Percentiles rank a stretch among this genome's conserved stretches.
Conservation (phyloP, 1,140 invertebrate genomes). For the Hylaeus volcanicus region DNA sequence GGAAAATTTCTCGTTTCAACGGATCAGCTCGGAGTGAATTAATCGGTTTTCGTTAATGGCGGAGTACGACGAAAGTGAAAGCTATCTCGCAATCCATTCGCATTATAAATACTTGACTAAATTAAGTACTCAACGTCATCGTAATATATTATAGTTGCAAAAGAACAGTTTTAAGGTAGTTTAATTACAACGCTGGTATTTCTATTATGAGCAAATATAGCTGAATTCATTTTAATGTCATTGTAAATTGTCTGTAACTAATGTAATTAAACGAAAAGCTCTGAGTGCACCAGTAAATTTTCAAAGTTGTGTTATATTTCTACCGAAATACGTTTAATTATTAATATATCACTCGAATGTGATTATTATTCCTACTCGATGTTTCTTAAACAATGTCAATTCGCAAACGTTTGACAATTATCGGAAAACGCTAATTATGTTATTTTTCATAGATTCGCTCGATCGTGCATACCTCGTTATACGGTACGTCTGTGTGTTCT, state of each 20-base stretch:
- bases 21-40: neutral
- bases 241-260: no score
- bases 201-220: no score
- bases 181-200: neutral
- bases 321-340: neutral
- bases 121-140: neutral
- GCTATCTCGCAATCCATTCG: neutral
- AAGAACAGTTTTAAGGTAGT: neutral
- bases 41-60: neutral
- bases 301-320: neutral
- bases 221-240: neutral
- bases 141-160: neutral
- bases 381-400: neutral
- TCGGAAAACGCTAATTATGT: slow-evolving; percentile 14
- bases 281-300: neutral
- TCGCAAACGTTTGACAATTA: slow-evolving; percentile 31
- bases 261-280: neutral
- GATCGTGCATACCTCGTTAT: slow-evolving; percentile 15
- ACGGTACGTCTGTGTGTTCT: slow-evolving; percentile 13
- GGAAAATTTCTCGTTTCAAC: neutral
- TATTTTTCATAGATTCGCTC: slow-evolving; percentile 10
- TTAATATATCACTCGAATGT: neutral
- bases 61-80: neutral
- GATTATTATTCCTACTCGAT: neutral
- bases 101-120: neutral